Conservation (phyloP, 1,140 invertebrate genomes). For the Hesperophylax magnus region DNA sequence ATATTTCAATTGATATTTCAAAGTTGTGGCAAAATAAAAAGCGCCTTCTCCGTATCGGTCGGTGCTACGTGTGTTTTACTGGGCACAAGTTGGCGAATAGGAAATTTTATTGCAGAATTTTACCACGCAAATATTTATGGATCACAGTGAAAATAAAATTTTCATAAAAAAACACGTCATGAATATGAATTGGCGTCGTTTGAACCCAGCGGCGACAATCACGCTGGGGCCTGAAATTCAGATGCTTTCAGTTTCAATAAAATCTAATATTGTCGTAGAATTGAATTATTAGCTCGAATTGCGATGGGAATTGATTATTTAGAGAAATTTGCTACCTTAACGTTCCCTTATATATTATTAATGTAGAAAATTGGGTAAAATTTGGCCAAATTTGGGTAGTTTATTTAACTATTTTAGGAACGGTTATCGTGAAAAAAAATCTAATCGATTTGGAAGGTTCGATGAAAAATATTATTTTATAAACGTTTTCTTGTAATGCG, state of each 20-base stretch:
- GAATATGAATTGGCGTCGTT: constrained; percentile 33
- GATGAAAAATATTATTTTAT: too few species aligned
- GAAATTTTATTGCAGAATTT: constrained; percentile 19
- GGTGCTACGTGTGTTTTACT: constrained; percentile 10
- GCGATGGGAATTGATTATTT: constrained; percentile 29
- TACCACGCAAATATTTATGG: constrained; percentile 31
- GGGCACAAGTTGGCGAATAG: constrained; percentile 22
- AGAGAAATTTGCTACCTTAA: not conserved
- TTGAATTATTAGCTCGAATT: constrained; percentile 28
- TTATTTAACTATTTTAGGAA: too few species aligned
- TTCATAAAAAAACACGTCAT: constrained; percentile 30
- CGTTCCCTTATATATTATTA: not conserved
- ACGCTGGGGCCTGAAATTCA: not conserved
- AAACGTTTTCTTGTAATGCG: too few species aligned
- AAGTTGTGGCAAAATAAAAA: too few species aligned
- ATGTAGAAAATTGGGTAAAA: not conserved
- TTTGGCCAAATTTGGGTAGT: not conserved
- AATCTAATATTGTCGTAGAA: constrained; percentile 36
- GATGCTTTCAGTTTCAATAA: not conserved
- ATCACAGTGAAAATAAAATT: constrained; percentile 12
- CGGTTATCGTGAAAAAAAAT: too few species aligned
- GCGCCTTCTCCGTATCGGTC: too few species aligned
- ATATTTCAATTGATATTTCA: too few species aligned
- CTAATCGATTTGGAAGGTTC: too few species aligned
- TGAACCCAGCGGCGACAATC: constrained; percentile 12